Base-by-base conservation (phyloP, 2,888 invertebrate genomes). In the Pyrrhopygopsis socrates region DNA sequence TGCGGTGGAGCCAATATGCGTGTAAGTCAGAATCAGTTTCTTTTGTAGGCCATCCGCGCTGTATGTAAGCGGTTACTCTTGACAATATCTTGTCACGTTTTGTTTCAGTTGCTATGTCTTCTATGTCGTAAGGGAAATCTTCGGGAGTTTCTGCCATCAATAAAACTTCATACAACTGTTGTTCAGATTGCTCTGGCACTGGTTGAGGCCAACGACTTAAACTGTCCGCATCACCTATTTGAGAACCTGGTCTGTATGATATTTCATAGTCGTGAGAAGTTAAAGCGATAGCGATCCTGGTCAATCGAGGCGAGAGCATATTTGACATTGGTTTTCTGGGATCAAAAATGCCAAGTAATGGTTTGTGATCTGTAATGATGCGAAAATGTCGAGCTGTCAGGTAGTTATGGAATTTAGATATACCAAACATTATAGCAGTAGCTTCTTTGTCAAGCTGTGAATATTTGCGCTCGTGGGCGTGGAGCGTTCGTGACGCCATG, bases 221-320 rank as follows among this genome's bases (percentile, higher is more conserved):
- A 22, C 76, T 75, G 77, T 93, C 91, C n/a, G 91, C 88, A 76
- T 91, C 87, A 11, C 88, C 92, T 27, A 94, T 92, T 20, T 75
- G 24, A 50, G 88, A 81, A 3, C 92, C 92, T 22, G 90, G 83
- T 68, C 83, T 88, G 73, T 93, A 93, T 45, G 71, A 70, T n/a
- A 91, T 91, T 0, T 80, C 63, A 80, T 93, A 92, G 38, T 85
- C 67, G 80, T 91, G 87, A 20, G 88, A 85, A 30, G 78, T 83
- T 18, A 92, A 71, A 58, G 79, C 87, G 22, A 94, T 82, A 5
- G 89, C 83, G 80, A 92, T 91, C 20, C 91, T 74, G n/a, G 89
- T 80, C 78, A 92, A 87, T 24, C 88, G 74, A 9, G 88, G 84
- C 8, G 91, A 92, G 9, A 92, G 27, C 65, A 87, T 79, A 34